Percentiles rank a stretch among this genome's conserved stretches.
phyloP scores from a whole-genome alignment of 1,140 invertebrate species.

The Drosophila pachea region DNA sequence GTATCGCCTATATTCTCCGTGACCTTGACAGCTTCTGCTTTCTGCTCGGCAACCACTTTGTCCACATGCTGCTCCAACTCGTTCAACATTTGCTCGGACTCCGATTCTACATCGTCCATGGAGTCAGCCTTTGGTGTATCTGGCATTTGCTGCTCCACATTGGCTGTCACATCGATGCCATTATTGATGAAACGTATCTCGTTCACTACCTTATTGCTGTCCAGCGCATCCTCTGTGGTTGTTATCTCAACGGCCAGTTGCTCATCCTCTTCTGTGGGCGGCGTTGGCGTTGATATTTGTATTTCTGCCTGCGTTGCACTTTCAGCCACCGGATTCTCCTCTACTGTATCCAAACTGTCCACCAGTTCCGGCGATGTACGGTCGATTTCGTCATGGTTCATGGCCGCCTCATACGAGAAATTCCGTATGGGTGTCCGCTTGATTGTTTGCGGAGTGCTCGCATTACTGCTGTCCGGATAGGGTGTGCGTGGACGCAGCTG shows the following conservation, averaged over 20 bases:
- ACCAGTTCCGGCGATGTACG: conserved; percentile 62
- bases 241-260: conserved; percentile 71
- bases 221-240: conserved; percentile 62
- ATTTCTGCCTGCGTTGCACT: conserved; percentile 26
- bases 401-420: conserved; percentile 73
- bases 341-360: conserved; percentile 66
- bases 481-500: conserved; percentile 63
- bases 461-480: conserved; percentile 65
- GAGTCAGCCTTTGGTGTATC: conserved; percentile 53
- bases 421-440: conserved; percentile 70
- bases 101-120: conserved; percentile 59
- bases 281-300: conserved; percentile 57
- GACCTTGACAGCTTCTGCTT: conserved; percentile 20
- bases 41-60: conserved; percentile 33
- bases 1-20: conserved; percentile 26
- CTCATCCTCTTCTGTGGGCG: conserved; percentile 73
- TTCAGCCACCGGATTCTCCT: conserved; percentile 48
- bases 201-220: conserved; percentile 69
- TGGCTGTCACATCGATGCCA: conserved; percentile 75
- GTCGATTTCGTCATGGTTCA: conserved; percentile 66
- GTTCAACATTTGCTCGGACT: conserved; percentile 53
- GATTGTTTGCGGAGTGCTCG: conserved; percentile 64
- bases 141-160: conserved; percentile 62
- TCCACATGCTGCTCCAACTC: conserved; percentile 54
- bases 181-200: conserved; percentile 78